phyloP scores from a whole-genome alignment of 1,140 invertebrate genomes.

The Aphaenogaster ashmeadi region DNA sequence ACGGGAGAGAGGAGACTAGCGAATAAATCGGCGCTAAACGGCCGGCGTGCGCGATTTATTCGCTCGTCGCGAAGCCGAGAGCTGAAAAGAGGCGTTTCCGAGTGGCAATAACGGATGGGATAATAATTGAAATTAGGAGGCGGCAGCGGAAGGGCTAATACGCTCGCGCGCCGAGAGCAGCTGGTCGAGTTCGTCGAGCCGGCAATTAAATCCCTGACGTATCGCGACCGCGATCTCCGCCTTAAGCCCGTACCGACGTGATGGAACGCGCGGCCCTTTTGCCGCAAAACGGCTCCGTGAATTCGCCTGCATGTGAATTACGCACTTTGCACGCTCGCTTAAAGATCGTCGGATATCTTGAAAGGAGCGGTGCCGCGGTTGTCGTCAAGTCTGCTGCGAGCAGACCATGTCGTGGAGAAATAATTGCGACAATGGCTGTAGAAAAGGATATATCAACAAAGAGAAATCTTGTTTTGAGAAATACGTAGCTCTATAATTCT shows the following conservation, averaged over 20 bases:
- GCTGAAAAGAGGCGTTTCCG: constrained; percentile 76
- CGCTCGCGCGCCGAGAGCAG: constrained; percentile 43
- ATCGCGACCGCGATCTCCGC: constrained; percentile 72
- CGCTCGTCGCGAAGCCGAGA: constrained; percentile 31
- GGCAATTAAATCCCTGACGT: constrained; percentile 75
- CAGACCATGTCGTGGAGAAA: not conserved
- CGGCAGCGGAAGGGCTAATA: constrained; percentile 65
- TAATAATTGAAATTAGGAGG: constrained; percentile 79
- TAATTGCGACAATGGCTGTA: not conserved
- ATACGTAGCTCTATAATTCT: not conserved
- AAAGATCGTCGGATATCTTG: constrained; percentile 12
- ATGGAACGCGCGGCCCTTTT: constrained; percentile 63
- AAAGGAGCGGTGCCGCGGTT: not conserved
- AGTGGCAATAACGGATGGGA: constrained; percentile 74
- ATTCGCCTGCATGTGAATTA: constrained; percentile 39
- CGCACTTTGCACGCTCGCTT: constrained; percentile 30
- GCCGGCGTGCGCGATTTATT: constrained; percentile 61
- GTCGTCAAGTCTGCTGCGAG: not conserved
- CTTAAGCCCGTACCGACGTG: constrained; percentile 70
- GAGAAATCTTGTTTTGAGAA: not conserved
- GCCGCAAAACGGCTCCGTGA: constrained; percentile 16
- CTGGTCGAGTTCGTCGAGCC: constrained; percentile 62
- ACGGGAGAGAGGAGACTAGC: not conserved
- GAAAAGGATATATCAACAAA: not conserved
- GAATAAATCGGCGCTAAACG: constrained; percentile 63